Percentiles rank a stretch among this genome's conserved stretches.
Conservation (phyloP, 2,113 vertebrate genomes). For the Toxostoma redivivum region DNA sequence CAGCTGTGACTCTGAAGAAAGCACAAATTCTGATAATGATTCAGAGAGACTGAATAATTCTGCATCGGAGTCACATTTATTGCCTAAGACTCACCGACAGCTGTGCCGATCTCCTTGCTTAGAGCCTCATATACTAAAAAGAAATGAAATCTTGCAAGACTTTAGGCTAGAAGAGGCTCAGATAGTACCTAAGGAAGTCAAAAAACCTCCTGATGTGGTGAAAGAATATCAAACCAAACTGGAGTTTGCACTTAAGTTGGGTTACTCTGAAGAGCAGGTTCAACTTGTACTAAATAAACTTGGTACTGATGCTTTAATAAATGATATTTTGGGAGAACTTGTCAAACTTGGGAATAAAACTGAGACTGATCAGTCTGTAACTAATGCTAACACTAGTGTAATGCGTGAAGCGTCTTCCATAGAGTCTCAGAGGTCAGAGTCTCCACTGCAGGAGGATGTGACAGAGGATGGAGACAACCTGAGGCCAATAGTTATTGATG, state of each 20-base stretch:
- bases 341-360: conserved; percentile 94
- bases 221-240: conserved; percentile 94
- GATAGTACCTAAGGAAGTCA: conserved; percentile 67
- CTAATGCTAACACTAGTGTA: conserved; percentile 54
- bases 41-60: conserved; percentile 62
- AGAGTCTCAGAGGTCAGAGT: conserved; percentile 85
- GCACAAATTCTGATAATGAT: conserved; percentile 79
- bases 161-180: conserved; percentile 73
- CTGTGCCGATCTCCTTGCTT: conserved; percentile 87
- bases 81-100: conserved; percentile 80
- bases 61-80: conserved; percentile 65
- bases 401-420: conserved; percentile 76
- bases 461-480: conserved; percentile 90
- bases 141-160: conserved; percentile 77
- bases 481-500: conserved; percentile 91
- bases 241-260: conserved; percentile 96
- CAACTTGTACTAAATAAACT: conserved; percentile 93
- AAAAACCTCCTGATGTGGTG: conserved; percentile 71
- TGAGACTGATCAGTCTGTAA: conserved; percentile 80
- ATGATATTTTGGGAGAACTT: conserved; percentile 96
- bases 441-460: conserved; percentile 79
- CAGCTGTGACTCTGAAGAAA: conserved; percentile 78
- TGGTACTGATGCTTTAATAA: conserved; percentile 93
- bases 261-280: conserved; percentile 93
- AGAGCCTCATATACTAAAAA: conserved; percentile 82